Evolutionary conservation across 2,113 vertebrate genomes (phyloP), one percentile per base, ranked within the genome.

Genomic region (Dryoscopus gambensis): DNA sequence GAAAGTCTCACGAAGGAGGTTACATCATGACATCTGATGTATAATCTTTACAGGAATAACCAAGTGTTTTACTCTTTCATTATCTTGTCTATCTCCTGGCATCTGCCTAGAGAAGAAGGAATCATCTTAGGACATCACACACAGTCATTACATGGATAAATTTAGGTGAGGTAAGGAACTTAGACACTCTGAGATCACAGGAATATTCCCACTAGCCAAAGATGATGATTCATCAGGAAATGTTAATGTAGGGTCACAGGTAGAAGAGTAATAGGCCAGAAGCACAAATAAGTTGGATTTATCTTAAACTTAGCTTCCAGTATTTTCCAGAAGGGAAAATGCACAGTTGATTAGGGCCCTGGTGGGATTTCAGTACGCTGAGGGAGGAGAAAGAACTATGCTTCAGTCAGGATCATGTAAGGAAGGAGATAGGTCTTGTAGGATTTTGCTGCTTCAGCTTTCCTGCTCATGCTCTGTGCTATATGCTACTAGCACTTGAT

Each of bases 31-130:
- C 57, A 88, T 71, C 20, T 40, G 15, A 90, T 60, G 46, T 55
- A 28, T 64, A 69, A 78, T 27, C 65, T 79, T 59, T 76, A 27
- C 52, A 87, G 55, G 42, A 88, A 63, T 63, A 87, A 84, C 76
- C 42, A 82, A 49, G 25, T 42, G 13, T 75, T 93, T 86, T 46
- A 35, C 50, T 82, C 81, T 93, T 84, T 93, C 87, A 94, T 94
- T 93, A 88, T 49, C 78, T 47, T 59, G 50, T 50, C 64, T 93
- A 81, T 86, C 14, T 91, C 70, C 59, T 7, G 5, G 15, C 30
- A 90, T 93, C 87, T 97, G 39, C 85, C 84, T 89, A 62, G 62
- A 79, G 47, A 68, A 82, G 87, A 79, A 94, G 78, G 33, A 91
- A 84, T 88, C 63, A 70, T 83, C 46, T 74, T 77, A 91, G 87